These are phyloP conservation scores for Aptenodytes patagonicus DNA, from an alignment of 2,113 vertebrate species.

Conservation along the genomic window DNA sequence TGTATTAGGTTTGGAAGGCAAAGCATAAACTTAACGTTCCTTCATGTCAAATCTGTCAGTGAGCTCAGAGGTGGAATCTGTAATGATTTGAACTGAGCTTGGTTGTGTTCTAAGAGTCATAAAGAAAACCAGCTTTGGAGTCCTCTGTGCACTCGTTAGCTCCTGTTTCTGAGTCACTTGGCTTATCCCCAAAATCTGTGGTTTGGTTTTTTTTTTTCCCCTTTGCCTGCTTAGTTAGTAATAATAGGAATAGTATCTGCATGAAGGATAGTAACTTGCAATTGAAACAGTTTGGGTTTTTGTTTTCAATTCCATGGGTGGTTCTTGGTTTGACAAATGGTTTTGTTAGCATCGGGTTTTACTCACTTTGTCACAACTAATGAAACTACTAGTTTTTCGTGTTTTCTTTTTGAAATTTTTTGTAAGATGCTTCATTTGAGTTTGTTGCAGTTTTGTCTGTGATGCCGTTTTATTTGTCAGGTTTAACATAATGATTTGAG, in stretches of 20 bases:
- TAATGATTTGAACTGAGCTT: background rate
- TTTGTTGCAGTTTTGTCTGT: background rate
- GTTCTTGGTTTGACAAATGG: background rate
- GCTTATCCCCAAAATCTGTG: background rate
- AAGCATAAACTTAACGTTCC: background rate
- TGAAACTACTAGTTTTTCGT: background rate
- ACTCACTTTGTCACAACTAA: background rate
- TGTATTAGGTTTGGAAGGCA: background rate
- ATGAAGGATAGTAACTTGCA: background rate
- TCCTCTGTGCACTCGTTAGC: background rate
- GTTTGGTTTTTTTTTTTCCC: background rate
- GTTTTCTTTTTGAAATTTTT: background rate
- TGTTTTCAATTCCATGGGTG: background rate
- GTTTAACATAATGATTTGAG: background rate
- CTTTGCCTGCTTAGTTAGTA: background rate
- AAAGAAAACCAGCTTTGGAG: background rate
- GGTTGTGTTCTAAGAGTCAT: background rate
- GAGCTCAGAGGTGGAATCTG: background rate
- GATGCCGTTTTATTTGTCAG: background rate
- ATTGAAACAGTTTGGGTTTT: background rate
- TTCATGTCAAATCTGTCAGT: background rate
- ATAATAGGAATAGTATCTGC: background rate
- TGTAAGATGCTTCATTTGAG: constrained; percentile 19
- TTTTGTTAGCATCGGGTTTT: background rate
- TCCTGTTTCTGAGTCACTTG: background rate